Base-by-base conservation (phyloP, 2,888 invertebrate species). In the Hipparchia semele region DNA sequence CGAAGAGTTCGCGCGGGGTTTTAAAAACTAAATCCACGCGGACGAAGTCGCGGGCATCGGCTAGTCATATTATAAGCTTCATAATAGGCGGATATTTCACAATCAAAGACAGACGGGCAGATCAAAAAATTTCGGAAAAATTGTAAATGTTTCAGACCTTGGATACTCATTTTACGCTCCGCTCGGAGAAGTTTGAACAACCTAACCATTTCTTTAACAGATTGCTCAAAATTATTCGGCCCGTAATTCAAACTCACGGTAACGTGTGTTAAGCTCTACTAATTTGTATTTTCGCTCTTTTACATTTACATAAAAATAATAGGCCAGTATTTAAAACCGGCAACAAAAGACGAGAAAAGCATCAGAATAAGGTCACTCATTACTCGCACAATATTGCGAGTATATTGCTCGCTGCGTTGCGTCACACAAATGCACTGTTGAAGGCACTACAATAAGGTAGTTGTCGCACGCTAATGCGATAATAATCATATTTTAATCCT, bases 311-410 rank as follows among this genome's bases (percentile, higher is more conserved):
- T 68, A 68, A 46, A 56, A 68, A 39, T 69, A 69, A 70, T 73
- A 72, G 56, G 53, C 65, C 68, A 74, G 64, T 66, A 73, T 70
- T 71, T 68, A 77, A 70, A 73, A 66, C 12, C 33, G 69, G 72
- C 72, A 80, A 78, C 78, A 77, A 75, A 80, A 80, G 79, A 81
- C 81, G 78, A 83, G 83, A 80, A 83, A 84, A 82, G 84, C 84
- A 87, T 87, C 83, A 80, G 83, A 86, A 87, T 86, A 81, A 84
- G 84, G 85, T 83, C 85, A 81, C 85, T 83, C 82, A 85, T 87
- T 88, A 84, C 78, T 77, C 74, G 83, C 82, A 86, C 87, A 88
- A 86, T 87, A 84, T 85, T 75, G 80, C 78, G 78, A 77, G 78
- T 78, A 79, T 77, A 82, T 82, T 85, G 85, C 85, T 85, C 62